Conservation (phyloP, 2,113 vertebrate genomes). For the Pandion haliaetus region DNA sequence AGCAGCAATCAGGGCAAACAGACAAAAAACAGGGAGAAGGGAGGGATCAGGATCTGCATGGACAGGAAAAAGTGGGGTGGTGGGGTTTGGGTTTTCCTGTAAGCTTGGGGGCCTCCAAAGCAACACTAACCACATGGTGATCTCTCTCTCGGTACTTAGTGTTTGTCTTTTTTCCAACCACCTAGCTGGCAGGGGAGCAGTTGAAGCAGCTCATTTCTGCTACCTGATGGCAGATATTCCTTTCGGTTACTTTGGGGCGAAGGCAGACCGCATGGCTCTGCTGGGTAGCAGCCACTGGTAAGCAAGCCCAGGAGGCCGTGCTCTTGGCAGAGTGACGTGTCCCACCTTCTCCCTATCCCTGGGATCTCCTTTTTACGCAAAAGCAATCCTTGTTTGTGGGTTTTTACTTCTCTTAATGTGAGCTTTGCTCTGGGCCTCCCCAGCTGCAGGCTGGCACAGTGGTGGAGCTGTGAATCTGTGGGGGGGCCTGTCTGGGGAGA, state of each 20-base stretch:
- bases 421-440: not conserved
- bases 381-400: not conserved
- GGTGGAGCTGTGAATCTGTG: not conserved
- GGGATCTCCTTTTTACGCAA: not conserved
- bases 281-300: conserved; percentile 88
- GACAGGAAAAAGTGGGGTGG: not conserved
- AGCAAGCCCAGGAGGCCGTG: not conserved
- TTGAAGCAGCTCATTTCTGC: conserved; percentile 89
- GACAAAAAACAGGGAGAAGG: not conserved
- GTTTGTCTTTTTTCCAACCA: not conserved
- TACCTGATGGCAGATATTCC: conserved; percentile 82
- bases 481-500: not conserved
- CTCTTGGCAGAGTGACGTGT: not conserved
- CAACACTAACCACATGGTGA: not conserved
- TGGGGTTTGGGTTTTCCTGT: not conserved
- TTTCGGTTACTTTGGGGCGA: conserved; percentile 80
- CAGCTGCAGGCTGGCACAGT: not conserved
- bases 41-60: not conserved
- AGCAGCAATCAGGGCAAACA: fast-evolving
- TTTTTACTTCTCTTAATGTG: not conserved
- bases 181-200: conserved; percentile 82
- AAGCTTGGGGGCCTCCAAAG: not conserved
- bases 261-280: conserved; percentile 79
- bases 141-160: not conserved
- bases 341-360: not conserved